Base-by-base conservation (phyloP, 2,113 vertebrate genomes). In the Anthoscopus minutus region DNA sequence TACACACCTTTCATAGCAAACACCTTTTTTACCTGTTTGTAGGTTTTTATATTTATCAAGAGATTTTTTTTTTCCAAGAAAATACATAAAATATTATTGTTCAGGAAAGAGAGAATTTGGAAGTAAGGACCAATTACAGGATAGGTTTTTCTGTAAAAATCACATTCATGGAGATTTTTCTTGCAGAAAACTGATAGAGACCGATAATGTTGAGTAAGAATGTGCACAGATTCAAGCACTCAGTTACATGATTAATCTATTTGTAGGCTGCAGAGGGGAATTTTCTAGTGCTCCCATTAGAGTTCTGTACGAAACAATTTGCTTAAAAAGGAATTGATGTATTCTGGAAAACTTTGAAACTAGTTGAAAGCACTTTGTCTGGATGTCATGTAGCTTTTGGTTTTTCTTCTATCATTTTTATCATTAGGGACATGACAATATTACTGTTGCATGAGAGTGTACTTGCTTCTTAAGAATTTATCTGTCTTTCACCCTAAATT, bases 281-380 rank as follows among this genome's bases (percentile, higher is more conserved):
- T 92, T 94, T 88, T 96, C 88, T 96, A 95, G 92, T 92, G 56
- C 14, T 96, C 95, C 96, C 92, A 71, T 91, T 96, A 86, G 94
- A 96, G 81, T 86, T 96, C 96, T 97, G 92, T 94, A 93, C 77
- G 91, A 96, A 97, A 95, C 6, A 87, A 97, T 97, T 97, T 97
- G 77, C 81, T 96, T 96, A 91, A 95, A 96, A 94, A 97, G 89
- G 81, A 96, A 89, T 74, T 97, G 96, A 98, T 95, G 67, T 88
- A 92, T 82, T 95, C 92, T 88, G 79, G 91, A 98, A 98, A 98
- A 98, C 94, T 97, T 96, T 97, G 96, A 98, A 97, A 97, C 78
- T 83, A 91, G 94, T 96, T 97, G 96, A 96, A 97, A 97, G 92
- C 93, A 96, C 81, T 97, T 98, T 97, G 94, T 97, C 96, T 94